Conservation (phyloP, 2,888 invertebrate species). For the Seladonia tumulorum region DNA sequence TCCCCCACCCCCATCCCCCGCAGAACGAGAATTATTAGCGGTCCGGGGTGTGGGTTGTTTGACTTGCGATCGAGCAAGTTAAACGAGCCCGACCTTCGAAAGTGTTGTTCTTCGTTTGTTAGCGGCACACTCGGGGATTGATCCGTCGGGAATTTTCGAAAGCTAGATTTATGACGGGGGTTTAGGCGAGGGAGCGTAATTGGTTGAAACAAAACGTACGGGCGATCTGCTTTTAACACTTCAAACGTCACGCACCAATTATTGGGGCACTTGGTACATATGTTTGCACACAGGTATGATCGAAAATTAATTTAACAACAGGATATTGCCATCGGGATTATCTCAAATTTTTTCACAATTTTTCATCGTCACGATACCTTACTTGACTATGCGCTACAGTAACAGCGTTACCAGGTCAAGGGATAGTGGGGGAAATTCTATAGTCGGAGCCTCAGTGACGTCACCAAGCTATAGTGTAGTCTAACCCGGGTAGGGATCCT, state of each 20-base stretch:
- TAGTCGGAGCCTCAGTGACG: too few relatives aligned
- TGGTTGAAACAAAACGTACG: neutral
- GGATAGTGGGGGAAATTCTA: too few relatives aligned
- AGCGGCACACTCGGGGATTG: neutral
- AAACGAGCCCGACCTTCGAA: conserved; percentile 16
- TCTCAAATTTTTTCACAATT: too few relatives aligned
- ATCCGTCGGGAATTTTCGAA: neutral
- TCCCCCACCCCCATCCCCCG: neutral
- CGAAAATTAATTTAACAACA: neutral
- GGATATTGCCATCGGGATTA: too few relatives aligned
- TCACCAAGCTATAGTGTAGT: too few relatives aligned
- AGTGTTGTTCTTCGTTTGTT: conserved; percentile 19
- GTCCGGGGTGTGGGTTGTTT: conserved; percentile 5
- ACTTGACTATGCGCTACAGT: too few relatives aligned
- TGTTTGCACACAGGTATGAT: neutral
- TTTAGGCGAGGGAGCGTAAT: neutral
- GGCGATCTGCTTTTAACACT: neutral
- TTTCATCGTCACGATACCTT: too few relatives aligned
- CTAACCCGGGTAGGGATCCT: too few relatives aligned
- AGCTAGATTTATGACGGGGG: neutral
- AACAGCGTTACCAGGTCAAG: too few relatives aligned
- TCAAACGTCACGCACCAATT: neutral
- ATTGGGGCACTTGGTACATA: neutral
- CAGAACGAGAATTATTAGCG: conserved; percentile 35
- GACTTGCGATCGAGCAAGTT: conserved; percentile 16